Evolutionary conservation across 2,888 invertebrate genomes (phyloP), one percentile per base, ranked within the genome.

Genomic region (Xestoiulus laeticollis): DNA sequence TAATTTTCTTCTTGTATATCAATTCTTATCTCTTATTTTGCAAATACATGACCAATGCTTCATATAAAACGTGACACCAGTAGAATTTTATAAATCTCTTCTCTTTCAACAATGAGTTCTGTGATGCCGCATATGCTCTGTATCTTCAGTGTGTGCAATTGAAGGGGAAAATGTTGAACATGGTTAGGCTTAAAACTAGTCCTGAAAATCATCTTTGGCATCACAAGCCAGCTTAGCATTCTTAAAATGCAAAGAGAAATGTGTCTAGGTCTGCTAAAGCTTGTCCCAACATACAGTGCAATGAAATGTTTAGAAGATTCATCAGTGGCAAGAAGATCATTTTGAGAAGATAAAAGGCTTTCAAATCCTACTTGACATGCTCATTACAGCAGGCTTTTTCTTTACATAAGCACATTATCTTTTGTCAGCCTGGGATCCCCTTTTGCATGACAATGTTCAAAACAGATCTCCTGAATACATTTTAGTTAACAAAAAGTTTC

Each of bases 301-400:
- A 22, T n/a, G 59, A 19, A 59, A 59, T 68, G 26, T 26, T n/a
- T 22, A 12, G 68, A 68, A 68, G 26, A 68, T 68, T 68, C 68
- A 26, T 68, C 68, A 26, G 68, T 68, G 68, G 68, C 68, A 68
- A 26, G 68, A 68, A 68, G 68, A 68, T 68, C 68, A 68, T 68
- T 68, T 68, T 68, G n/a, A 68, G 68, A 68, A 68, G 68, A 68
- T 68, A 68, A 68, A 68, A 68, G 68, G 68, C 22, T 68, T 68
- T 26, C 22, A 68, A 68, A 68, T 68, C 68, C 68, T 10, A 26
- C 26, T 26, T 68, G 68, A 68, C 68, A 68, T 68, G 68, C 68
- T 68, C 68, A 68, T 68, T 68, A 68, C 26, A 68, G 26, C 68
- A 26, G 12, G 68, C 68, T 68, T 68, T 68, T 68, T 68, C 68